Conservation (phyloP, 1,140 invertebrate genomes). For the Brachystomella parvula region DNA sequence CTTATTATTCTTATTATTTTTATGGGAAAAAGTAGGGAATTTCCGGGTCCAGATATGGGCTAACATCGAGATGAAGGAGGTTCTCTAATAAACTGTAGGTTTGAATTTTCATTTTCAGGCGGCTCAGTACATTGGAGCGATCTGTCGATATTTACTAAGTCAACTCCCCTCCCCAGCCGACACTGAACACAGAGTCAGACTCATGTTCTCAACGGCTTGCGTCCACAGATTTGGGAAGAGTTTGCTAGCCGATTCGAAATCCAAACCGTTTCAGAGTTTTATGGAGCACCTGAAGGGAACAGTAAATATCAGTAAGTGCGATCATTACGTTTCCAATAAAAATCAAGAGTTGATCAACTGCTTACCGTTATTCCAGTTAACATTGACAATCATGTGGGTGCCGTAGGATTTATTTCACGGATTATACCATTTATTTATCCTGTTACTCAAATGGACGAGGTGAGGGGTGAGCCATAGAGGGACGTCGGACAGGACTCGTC, state of each 20-base stretch:
- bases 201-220: constrained; percentile 94
- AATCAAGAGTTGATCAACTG: constrained; percentile 1
- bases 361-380: constrained; percentile 63
- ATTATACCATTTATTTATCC: constrained; percentile 75
- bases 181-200: constrained; percentile 63
- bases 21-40: too few species aligned
- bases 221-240: constrained; percentile 90
- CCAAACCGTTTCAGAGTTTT: constrained; percentile 80
- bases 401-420: constrained; percentile 89
- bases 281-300: constrained; percentile 96
- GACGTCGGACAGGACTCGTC: constrained; percentile 42
- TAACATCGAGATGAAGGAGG: neutral
- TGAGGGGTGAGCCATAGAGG: constrained; percentile 71
- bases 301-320: constrained; percentile 70
- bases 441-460: constrained; percentile 74
- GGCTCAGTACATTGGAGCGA: constrained; percentile 96
- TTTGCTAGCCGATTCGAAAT: constrained; percentile 87
- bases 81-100: neutral
- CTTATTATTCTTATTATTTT: too few species aligned
- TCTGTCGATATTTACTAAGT: constrained; percentile 91
- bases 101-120: constrained; percentile 52
- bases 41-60: neutral
- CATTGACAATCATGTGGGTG: constrained; percentile 80
- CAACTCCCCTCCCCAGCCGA: constrained; percentile 69
- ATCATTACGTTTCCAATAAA: neutral